Evolutionary conservation across 2,797 vertebrate species (phyloP).

Genomic region (Telmatherina bonti): DNA sequence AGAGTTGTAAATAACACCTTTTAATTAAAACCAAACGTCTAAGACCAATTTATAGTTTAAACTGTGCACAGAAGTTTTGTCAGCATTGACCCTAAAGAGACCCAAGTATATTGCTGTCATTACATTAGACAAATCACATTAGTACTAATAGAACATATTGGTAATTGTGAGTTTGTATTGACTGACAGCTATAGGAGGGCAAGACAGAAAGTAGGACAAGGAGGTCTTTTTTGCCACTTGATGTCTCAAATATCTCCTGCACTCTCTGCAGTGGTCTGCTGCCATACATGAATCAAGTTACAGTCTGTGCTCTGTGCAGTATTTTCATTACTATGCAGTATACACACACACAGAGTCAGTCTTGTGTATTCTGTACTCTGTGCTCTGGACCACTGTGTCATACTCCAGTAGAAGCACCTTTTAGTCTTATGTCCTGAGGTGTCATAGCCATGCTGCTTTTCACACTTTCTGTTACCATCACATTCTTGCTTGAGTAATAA

Average conservation of each 20-base stretch:
- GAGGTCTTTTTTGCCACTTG: constrained; percentile 45
- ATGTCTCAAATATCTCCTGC: constrained; percentile 73
- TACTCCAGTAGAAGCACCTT: constrained; percentile 12
- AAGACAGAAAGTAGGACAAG: constrained; percentile 63
- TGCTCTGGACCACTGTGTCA: constrained; percentile 12
- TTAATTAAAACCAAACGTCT: background rate
- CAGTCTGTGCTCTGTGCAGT: constrained; percentile 36
- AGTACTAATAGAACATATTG: background rate
- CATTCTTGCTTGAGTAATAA: constrained; percentile 2
- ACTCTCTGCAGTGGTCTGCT: constrained; percentile 68
- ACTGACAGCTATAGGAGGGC: constrained; percentile 32
- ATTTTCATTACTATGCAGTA: constrained; percentile 33
- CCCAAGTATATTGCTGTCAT: background rate
- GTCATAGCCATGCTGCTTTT: constrained; percentile 14
- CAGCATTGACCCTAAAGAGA: background rate
- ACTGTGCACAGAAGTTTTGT: background rate
- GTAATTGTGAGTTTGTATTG: background rate
- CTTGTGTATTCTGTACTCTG: constrained; percentile 12
- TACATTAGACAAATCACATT: background rate
- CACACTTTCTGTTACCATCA: constrained; percentile 31
- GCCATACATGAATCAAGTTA: constrained; percentile 70
- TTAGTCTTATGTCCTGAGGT: constrained; percentile 11
- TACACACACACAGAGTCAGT: constrained; percentile 21
- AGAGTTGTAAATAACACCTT: background rate
- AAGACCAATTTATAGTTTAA: background rate